A percentile compares a stretch with the other conserved stretches of the same genome.
phyloP scores from a whole-genome alignment of 2,113 vertebrate genomes.

The Channa argus region DNA sequence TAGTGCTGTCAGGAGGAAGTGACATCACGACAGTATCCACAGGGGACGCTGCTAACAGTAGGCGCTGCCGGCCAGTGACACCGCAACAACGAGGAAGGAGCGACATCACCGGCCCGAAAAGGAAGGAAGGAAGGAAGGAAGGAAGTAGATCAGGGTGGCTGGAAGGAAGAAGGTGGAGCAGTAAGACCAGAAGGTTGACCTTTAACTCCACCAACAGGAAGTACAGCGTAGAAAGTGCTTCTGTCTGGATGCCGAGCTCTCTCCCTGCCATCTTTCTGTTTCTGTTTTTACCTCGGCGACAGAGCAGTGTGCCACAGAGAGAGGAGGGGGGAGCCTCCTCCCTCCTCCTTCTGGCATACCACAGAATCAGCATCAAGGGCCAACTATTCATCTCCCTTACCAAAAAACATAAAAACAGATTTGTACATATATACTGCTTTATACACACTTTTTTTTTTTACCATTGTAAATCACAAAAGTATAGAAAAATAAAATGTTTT shows the following conservation, averaged over 20 bases:
- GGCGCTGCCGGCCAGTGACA: conserved; percentile 63
- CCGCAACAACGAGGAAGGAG: conserved; percentile 61
- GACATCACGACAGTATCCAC: conserved; percentile 81
- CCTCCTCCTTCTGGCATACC: conserved; percentile 73
- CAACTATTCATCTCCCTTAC: conserved; percentile 79
- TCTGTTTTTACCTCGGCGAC: conserved; percentile 55
- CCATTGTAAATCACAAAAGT: conserved; percentile 83
- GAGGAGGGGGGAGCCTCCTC: conserved; percentile 56
- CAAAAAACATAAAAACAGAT: conserved; percentile 83
- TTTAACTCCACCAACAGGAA: conserved; percentile 75
- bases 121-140: conserved; percentile 45
- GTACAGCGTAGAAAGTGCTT: conserved; percentile 74
- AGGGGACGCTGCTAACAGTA: conserved; percentile 73
- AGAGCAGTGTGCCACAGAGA: conserved; percentile 71
- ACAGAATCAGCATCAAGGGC: conserved; percentile 79
- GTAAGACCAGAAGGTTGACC: conserved; percentile 60
- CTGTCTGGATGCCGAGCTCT: conserved; percentile 61
- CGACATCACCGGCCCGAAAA: conserved; percentile 60
- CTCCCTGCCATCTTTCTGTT: conserved; percentile 65
- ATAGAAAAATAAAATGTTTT: conserved; percentile 88
- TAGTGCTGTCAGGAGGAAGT: conserved; percentile 77
- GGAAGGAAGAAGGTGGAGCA: conserved; percentile 66
- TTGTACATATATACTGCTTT: conserved; percentile 83
- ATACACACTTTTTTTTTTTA: conserved; percentile 77
- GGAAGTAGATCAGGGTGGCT: conserved; percentile 42